Evolutionary conservation across 2,888 invertebrate genomes (phyloP).

Genomic region (Periphyllus acericola): DNA sequence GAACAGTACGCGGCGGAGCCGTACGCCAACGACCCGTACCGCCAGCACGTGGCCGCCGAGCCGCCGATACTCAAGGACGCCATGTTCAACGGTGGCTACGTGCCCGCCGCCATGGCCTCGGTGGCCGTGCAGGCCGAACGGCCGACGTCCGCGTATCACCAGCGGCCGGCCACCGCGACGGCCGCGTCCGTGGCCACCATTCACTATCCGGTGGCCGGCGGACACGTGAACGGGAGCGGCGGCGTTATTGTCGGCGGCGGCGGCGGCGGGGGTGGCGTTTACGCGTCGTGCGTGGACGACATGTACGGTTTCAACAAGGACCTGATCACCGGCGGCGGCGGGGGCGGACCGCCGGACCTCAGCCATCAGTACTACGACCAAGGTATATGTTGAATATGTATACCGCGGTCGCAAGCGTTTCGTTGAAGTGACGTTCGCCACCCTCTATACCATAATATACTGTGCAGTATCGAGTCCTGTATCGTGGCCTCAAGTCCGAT

Average conservation of each 20-base stretch:
- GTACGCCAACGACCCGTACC: neutral
- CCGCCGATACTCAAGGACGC: constrained; percentile 49
- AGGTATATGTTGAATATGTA: constrained; percentile 30
- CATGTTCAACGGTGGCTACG: constrained; percentile 41
- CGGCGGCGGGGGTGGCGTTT: neutral
- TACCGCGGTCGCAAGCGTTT: neutral
- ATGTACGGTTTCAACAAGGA: constrained; percentile 46
- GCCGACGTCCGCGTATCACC: neutral
- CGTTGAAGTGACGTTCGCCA: too few species aligned
- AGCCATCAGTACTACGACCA: constrained; percentile 57
- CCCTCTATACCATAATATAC: too few species aligned
- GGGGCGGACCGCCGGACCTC: constrained; percentile 36
- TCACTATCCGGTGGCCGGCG: constrained; percentile 4
- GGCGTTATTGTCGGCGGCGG: neutral
- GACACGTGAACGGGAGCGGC: neutral
- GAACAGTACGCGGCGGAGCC: neutral
- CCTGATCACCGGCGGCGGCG: neutral
- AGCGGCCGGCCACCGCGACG: constrained; percentile 3
- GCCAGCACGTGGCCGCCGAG: constrained; percentile 20
- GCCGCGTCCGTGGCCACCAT: constrained; percentile 2
- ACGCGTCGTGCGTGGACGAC: constrained; percentile 48
- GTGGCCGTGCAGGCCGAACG: neutral
- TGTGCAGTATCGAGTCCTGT: too few species aligned
- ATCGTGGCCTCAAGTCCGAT: too few species aligned
- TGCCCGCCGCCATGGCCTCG: neutral